phyloP scores from a whole-genome alignment of 1,140 invertebrate genomes.

The Drosophila repleta region DNA sequence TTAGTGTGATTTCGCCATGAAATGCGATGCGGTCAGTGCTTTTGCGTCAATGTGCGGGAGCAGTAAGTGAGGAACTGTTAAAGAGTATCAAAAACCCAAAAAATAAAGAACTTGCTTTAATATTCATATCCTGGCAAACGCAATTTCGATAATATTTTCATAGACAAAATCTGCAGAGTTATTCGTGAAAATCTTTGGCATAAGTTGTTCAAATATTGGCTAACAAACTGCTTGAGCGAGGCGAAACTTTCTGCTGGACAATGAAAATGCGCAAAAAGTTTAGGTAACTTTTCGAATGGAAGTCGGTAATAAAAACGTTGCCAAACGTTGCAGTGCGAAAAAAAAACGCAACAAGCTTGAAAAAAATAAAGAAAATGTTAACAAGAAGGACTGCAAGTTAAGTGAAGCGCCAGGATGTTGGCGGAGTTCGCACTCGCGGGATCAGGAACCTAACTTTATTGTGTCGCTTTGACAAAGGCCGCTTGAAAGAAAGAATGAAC shows the following conservation, averaged over 20 bases:
- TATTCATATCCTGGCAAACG: too few species aligned
- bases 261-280: constrained; percentile 54
- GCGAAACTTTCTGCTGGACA: constrained; percentile 45
- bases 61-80: not conserved
- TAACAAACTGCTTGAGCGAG: constrained; percentile 66
- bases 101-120: too few species aligned
- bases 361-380: constrained; percentile 69
- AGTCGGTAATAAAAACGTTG: constrained; percentile 50
- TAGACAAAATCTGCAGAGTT: constrained; percentile 1
- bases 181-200: constrained; percentile 4
- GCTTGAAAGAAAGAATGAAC: constrained; percentile 5
- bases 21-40: not conserved
- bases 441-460: constrained; percentile 33
- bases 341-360: not conserved
- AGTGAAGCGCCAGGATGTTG: constrained; percentile 13
- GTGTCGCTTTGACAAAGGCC: constrained; percentile 29
- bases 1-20: not conserved
- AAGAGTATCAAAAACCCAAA: too few species aligned
- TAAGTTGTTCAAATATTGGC: constrained; percentile 51
- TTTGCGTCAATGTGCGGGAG: not conserved
- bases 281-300: constrained; percentile 64
- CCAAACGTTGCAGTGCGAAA: constrained; percentile 24
- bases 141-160: not conserved
- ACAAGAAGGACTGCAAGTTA: constrained; percentile 58
- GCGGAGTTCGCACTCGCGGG: not conserved